Evolutionary conservation across 1,140 invertebrate genomes (phyloP).

Genomic region (Xylocopa sonorina): DNA sequence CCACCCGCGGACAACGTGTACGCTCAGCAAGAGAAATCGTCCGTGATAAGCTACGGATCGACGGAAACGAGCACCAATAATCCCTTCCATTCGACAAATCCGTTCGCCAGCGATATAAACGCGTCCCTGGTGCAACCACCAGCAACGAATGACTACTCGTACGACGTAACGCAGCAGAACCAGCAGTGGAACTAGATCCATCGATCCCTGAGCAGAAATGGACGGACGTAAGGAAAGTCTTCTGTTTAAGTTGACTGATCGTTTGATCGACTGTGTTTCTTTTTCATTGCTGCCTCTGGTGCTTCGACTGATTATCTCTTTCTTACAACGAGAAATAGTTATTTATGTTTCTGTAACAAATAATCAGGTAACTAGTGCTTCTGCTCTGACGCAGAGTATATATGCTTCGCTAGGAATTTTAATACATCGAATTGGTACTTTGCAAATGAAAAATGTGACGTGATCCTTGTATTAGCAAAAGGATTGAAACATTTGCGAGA

Average conservation of each 20-base stretch:
- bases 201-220: slow-evolving; percentile 2
- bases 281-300: slow-evolving; percentile 3
- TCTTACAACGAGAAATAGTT: not conserved
- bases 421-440: no score
- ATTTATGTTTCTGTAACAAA: no score
- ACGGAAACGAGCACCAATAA: slow-evolving; percentile 75
- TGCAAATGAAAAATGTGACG: no score
- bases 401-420: no score
- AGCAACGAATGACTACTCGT: slow-evolving; percentile 74
- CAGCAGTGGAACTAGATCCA: slow-evolving; percentile 74
- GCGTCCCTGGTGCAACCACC: slow-evolving; percentile 76
- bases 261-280: slow-evolving; percentile 6
- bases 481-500: no score
- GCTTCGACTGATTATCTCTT: not conserved
- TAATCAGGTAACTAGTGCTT: no score
- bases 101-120: slow-evolving; percentile 74
- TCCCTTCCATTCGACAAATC: slow-evolving; percentile 79
- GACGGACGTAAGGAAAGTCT: slow-evolving; percentile 27
- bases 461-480: no score
- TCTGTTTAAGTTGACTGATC: slow-evolving; percentile 14
- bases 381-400: no score
- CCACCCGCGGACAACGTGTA: slow-evolving; percentile 46
- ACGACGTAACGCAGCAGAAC: slow-evolving; percentile 74
- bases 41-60: slow-evolving; percentile 76
- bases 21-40: slow-evolving; percentile 59